Base-by-base conservation (phyloP, 2,888 invertebrate genomes). In the Rhagonycha lutea region DNA sequence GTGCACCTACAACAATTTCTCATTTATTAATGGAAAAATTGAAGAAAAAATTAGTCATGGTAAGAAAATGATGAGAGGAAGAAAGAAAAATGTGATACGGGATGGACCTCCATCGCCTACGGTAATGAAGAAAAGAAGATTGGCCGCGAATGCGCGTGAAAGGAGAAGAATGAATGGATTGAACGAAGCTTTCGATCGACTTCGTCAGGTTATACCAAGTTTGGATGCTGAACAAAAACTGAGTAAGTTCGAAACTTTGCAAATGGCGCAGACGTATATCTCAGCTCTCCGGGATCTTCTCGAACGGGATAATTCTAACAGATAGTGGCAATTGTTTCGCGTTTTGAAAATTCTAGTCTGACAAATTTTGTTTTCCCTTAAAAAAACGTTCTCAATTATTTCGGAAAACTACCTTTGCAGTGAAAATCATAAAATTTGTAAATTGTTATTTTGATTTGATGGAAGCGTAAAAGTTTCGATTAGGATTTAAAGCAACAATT, bases 241-340 rank as follows among this genome's bases (percentile, higher is more conserved):
- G 73, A 93, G 93, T 81, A 94, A 94, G 86, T 94, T 92, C 83
- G 94, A 94, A 86, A 94, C 94, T n/a, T 87, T 94, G 32, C 94
- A 94, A 87, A 94, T 94, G 94, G 94, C 94, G 0, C 94, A 94
- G 83, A 92, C 92, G 1, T 94, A 94, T 84, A 94, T 94, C 74
- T 87, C 90, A 0, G 93, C 93, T 0, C 87, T 94, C n/a, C 89
- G 91, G 82, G 93, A 94, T 81, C 87, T 93, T 32, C 86, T 93
- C 67, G 84, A 86, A 73, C 79, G 84, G 32, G 83, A 83, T 62
- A 81, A 79, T n/a, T 70, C 78, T 70, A 79, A 81, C 29, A 82
- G 83, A 78, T 84, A 70, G 29, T 62, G 23, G 14, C 1, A 23
- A 12, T 29, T 68, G 28, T 63, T 63, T 63, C 3, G 11, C 5